phyloP scores from a whole-genome alignment of 2,797 vertebrate genomes.

The Etheostoma nigrum region DNA sequence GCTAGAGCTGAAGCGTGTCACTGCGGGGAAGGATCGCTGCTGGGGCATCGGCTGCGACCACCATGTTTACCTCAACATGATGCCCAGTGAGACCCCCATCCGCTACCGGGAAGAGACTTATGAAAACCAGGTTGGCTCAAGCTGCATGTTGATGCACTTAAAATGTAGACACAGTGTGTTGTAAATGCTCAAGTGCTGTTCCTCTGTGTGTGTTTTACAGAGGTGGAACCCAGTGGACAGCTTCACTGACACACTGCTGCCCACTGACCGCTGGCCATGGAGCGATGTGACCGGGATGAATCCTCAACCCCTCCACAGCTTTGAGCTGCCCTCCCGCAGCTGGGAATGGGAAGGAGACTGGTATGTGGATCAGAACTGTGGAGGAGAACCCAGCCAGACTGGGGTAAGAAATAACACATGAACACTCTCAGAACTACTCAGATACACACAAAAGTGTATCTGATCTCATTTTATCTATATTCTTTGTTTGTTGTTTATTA shows the following conservation, averaged over 20 bases:
- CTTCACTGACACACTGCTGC: slow-evolving; percentile 94
- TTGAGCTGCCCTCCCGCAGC: slow-evolving; percentile 90
- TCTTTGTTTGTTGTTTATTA: too few relatives aligned
- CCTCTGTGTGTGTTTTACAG: slow-evolving; percentile 73
- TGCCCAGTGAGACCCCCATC: slow-evolving; percentile 89
- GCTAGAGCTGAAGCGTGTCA: slow-evolving; percentile 93
- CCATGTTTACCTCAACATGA: slow-evolving; percentile 91
- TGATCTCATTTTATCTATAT: too few relatives aligned
- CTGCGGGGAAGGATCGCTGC: slow-evolving; percentile 89
- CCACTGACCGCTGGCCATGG: slow-evolving; percentile 99
- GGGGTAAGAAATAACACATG: slow-evolving; percentile 87
- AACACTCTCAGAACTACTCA: background rate
- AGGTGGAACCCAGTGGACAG: slow-evolving; percentile 98
- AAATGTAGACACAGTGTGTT: background rate
- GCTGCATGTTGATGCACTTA: accelerated
- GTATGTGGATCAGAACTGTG: slow-evolving; percentile 97
- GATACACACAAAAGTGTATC: background rate
- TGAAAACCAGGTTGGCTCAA: slow-evolving; percentile 93
- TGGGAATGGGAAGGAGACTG: slow-evolving; percentile 99
- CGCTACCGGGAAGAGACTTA: slow-evolving; percentile 95
- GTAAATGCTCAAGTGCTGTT: background rate
- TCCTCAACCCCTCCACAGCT: slow-evolving; percentile 91
- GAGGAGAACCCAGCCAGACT: slow-evolving; percentile 94
- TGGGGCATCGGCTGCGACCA: slow-evolving; percentile 97
- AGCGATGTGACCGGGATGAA: slow-evolving; percentile 93